These are phyloP conservation scores for Butorides virescens DNA, from an alignment of 2,113 vertebrate genomes.

Conservation along the genomic window DNA sequence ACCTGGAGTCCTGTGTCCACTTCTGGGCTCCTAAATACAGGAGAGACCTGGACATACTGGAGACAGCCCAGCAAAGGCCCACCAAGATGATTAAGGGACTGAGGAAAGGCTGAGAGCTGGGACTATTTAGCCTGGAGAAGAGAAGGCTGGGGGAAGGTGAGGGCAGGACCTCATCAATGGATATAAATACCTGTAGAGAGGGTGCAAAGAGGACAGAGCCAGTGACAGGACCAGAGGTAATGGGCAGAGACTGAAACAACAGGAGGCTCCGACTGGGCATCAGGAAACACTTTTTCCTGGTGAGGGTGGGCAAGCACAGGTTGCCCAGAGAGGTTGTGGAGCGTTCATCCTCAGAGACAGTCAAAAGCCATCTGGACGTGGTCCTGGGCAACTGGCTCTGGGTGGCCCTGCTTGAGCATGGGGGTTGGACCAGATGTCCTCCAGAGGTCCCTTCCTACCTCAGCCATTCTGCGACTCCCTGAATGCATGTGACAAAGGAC, in stretches of 20 bases:
- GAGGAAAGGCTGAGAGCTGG: not conserved
- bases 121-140: not conserved
- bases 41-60: not conserved
- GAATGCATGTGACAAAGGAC: not conserved
- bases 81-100: not conserved
- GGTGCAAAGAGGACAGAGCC: not conserved
- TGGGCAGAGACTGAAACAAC: not conserved
- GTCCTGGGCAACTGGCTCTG: too few relatives aligned
- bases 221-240: not conserved
- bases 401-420: not conserved
- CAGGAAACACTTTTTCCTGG: not conserved
- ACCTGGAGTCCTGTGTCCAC: not conserved
- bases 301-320: not conserved
- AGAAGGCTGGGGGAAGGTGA: not conserved
- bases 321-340: not conserved
- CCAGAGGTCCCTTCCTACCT: not conserved
- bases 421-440: not conserved
- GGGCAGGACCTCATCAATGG: not conserved
- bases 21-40: not conserved
- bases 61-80: not conserved
- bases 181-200: not conserved
- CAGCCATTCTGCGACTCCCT: not conserved
- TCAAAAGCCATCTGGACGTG: accelerated
- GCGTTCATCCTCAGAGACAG: not conserved
- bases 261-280: not conserved